Evolutionary conservation across 2,113 vertebrate species (phyloP).

Genomic region (Phyllostomus discolor): DNA sequence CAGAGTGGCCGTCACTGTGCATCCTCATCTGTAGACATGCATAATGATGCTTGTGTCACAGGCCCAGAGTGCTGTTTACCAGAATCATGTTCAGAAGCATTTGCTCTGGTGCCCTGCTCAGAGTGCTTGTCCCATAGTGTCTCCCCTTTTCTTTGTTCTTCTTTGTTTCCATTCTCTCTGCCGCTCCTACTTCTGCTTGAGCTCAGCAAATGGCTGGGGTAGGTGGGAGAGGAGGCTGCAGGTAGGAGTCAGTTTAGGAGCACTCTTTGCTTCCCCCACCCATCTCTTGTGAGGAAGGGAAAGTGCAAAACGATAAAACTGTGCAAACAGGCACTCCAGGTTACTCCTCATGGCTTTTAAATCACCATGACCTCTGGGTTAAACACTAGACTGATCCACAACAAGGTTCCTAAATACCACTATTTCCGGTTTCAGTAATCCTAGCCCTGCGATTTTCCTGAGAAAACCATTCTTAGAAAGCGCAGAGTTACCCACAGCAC

Average conservation of each 20-base stretch:
- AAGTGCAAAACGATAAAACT: too few species aligned
- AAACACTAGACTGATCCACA: neutral
- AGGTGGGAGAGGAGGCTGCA: neutral
- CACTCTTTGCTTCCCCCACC: neutral
- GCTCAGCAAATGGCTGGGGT: neutral
- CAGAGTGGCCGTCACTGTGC: neutral
- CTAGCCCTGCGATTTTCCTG: neutral
- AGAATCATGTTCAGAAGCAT: neutral
- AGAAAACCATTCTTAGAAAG: neutral
- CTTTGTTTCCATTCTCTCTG: fast-evolving
- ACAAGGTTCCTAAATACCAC: neutral
- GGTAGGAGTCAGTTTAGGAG: neutral
- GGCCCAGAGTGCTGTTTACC: neutral
- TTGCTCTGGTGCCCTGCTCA: neutral
- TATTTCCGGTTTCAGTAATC: too few species aligned
- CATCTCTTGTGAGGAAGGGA: neutral
- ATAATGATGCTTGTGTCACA: neutral
- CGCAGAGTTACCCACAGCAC: neutral
- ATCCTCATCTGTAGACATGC: neutral
- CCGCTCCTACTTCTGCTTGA: neutral
- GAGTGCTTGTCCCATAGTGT: neutral
- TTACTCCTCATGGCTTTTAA: neutral
- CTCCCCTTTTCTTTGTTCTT: neutral
- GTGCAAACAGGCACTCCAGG: neutral
- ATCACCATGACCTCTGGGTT: neutral